Evolutionary conservation across 92 coral and sea anemone genomes (phyloP), one percentile per base, ranked within the genome.

Genomic region (Porites cylindrica): DNA sequence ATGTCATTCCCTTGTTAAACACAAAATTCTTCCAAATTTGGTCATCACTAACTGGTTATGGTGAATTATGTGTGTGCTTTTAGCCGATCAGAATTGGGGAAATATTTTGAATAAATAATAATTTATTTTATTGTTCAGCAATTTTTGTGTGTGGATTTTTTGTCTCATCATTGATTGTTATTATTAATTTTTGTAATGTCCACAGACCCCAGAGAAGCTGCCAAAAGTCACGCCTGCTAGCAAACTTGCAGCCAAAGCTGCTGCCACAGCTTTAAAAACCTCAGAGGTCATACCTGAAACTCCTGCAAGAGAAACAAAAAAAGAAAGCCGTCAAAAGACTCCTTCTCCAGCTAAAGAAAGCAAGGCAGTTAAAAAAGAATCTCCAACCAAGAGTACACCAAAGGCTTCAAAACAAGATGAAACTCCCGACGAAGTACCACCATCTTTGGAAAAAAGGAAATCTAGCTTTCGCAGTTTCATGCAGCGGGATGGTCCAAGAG

Each of bases 401-500:
- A 76, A 83, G 66, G 70, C 72, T 16, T 70, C 80, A 1, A 91
- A 80, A 54, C 77, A 80, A 71, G 82, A 74, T 74, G 90, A 67
- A 63, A 79, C 43, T 8, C 43, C 74, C 32, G 88, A 82, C 77
- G 91, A 82, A 52, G 24, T 89, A 2, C 99, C 99, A 19, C 84
- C 99, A 7, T 96, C 99, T 21, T 84, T 96, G 53, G 99, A 96
- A 75, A 93, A 93, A 87, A 93, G 88, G 84, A 91, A 87, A 26
- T 95, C 99, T 6, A 84, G 92, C 8, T 96, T 93, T 60, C 88
- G 91, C 19, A 95, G 91, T 83, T 96, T 93, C 76, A 93, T 96
- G 99, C 79, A 88, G 81, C 78, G 99, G 58, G 98, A 92, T 78
- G 98, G 98, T 11, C 99, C 99, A 0, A 71, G 86, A 29, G 96